phyloP scores from a whole-genome alignment of 2,888 invertebrate genomes.

The Macrosoma leucophasiata region DNA sequence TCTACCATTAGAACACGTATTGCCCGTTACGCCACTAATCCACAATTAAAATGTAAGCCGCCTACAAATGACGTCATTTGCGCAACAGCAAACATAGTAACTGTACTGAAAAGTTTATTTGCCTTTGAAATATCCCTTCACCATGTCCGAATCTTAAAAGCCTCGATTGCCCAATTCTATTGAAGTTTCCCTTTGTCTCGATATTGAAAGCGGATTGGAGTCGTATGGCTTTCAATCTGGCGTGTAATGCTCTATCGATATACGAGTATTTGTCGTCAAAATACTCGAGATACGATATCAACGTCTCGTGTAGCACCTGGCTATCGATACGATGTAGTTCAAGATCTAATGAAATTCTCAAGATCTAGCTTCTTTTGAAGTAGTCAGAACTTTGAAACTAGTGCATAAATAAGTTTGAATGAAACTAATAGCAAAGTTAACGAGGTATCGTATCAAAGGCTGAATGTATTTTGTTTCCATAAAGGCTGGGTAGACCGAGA shows the following conservation, averaged over 20 bases:
- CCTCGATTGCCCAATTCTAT: conserved; percentile 43
- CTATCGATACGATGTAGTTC: too few relatives aligned
- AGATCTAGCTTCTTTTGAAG: too few relatives aligned
- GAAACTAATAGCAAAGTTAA: conserved; percentile 46
- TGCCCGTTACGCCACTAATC: too few relatives aligned
- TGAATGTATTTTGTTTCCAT: conserved; percentile 51
- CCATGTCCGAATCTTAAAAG: conserved; percentile 32
- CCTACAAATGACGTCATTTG: too few relatives aligned
- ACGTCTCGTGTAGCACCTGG: too few relatives aligned
- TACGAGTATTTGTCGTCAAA: too few relatives aligned
- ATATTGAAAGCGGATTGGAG: conserved; percentile 49
- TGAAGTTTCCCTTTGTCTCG: conserved; percentile 57
- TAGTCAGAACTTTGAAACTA: too few relatives aligned
- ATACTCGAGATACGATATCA: conserved; percentile 27
- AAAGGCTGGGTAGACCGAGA: conserved; percentile 35
- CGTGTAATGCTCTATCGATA: conserved; percentile 46
- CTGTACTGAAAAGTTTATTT: conserved; percentile 14
- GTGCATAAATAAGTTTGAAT: too few relatives aligned
- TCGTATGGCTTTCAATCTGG: conserved; percentile 41
- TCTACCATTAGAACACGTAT: too few relatives aligned
- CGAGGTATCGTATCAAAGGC: conserved; percentile 45
- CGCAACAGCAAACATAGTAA: too few relatives aligned
- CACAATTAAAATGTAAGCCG: too few relatives aligned
- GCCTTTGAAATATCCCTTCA: conserved; percentile 24
- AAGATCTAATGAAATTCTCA: too few relatives aligned